These are phyloP conservation scores for Larimichthys crocea DNA, from an alignment of 2,113 vertebrate species.

Conservation along the genomic window DNA sequence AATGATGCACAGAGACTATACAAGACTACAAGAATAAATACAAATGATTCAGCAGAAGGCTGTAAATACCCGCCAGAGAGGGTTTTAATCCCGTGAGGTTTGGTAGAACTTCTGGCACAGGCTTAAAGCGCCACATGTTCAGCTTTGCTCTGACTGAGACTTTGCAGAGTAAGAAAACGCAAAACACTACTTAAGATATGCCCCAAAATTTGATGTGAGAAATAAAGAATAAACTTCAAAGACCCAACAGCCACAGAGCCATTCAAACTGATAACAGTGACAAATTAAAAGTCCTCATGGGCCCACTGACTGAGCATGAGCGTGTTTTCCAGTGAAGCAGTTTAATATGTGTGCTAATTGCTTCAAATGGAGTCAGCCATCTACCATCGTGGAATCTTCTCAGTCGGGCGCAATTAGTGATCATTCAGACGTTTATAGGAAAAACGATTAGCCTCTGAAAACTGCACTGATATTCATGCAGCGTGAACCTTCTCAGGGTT, in stretches of 20 bases:
- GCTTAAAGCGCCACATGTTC: conserved; percentile 19
- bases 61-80: conserved; percentile 11
- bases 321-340: conserved; percentile 29
- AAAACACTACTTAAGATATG: neutral
- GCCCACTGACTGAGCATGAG: conserved; percentile 25
- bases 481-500: conserved; percentile 33
- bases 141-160: neutral
- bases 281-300: conserved; percentile 31
- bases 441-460: conserved; percentile 43
- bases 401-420: conserved; percentile 49
- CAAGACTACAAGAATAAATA: conserved; percentile 12
- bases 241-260: neutral
- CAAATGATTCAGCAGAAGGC: conserved; percentile 14
- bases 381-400: conserved; percentile 24
- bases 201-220: conserved; percentile 4
- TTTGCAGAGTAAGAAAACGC: neutral
- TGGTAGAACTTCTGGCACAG: conserved; percentile 19
- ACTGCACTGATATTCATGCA: conserved; percentile 23
- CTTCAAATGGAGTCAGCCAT: conserved; percentile 39
- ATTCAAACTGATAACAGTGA: conserved; percentile 20
- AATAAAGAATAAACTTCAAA: conserved; percentile 11
- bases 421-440: conserved; percentile 42
- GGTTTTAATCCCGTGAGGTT: conserved; percentile 15
- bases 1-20: neutral
- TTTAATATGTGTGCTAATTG: conserved; percentile 55